These are phyloP conservation scores for Drosophila arawakana DNA, from an alignment of 1,140 invertebrate genomes.

Conservation along the genomic window DNA sequence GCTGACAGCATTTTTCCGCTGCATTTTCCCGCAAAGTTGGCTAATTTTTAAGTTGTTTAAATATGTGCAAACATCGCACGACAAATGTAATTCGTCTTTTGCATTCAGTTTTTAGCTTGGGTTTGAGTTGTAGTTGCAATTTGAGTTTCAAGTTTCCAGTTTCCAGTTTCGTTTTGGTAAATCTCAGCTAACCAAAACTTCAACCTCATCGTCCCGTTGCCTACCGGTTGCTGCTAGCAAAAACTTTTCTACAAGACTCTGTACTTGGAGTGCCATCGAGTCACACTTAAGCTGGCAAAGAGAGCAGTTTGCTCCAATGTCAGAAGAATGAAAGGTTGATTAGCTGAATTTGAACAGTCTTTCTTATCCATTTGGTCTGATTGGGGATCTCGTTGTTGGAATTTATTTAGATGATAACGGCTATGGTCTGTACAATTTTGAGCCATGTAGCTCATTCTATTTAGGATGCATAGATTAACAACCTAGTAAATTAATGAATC, in stretches of 20 bases:
- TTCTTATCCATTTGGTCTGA: too few relatives aligned
- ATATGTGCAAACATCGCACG: conserved; percentile 75
- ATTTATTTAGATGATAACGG: too few relatives aligned
- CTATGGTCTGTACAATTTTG: too few relatives aligned
- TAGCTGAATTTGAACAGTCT: too few relatives aligned
- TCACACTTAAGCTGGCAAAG: too few relatives aligned
- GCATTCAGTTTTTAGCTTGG: conserved; percentile 27
- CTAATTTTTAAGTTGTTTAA: conserved; percentile 78
- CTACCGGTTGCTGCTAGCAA: conserved; percentile 10
- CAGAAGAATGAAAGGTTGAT: too few relatives aligned
- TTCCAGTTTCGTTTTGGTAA: neutral
- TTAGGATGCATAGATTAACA: too few relatives aligned
- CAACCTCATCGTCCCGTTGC: neutral
- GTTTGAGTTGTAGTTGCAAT: neutral
- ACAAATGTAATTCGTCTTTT: conserved; percentile 78
- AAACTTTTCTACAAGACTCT: neutral
- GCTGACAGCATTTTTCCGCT: conserved; percentile 58
- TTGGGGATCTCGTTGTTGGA: too few relatives aligned
- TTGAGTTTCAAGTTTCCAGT: neutral
- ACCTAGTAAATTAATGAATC: too few relatives aligned
- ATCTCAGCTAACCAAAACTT: conserved; percentile 10
- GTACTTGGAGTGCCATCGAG: too few relatives aligned
- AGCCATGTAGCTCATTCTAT: too few relatives aligned
- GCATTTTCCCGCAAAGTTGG: conserved; percentile 65
- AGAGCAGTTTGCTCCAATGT: too few relatives aligned